Evolutionary conservation across 2,888 invertebrate genomes (phyloP).

Genomic region (Lordiphosa andalusiaca): DNA sequence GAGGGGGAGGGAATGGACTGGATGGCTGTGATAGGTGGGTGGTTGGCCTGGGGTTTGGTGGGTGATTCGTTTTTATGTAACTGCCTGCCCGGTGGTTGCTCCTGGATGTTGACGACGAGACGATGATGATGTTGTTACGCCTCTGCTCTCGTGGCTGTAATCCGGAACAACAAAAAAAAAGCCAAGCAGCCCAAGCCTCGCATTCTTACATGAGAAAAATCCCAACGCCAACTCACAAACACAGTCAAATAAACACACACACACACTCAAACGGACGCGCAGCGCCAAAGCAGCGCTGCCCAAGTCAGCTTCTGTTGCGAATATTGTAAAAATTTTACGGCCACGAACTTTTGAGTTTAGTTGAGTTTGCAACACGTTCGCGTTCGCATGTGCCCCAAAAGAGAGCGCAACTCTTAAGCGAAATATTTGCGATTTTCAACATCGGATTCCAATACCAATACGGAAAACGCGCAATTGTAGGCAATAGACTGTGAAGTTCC

Average conservation of each 20-base stretch:
- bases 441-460: constrained; percentile 14
- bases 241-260: constrained; percentile 21
- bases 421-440: constrained; percentile 12
- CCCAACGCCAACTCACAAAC: constrained; percentile 44
- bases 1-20: constrained; percentile 12
- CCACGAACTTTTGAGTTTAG: constrained; percentile 64
- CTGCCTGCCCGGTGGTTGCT: constrained; percentile 62
- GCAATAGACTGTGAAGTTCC: constrained; percentile 42
- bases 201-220: constrained; percentile 60
- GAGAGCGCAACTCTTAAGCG: not conserved
- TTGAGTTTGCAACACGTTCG: constrained; percentile 66
- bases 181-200: constrained; percentile 33
- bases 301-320: constrained; percentile 34
- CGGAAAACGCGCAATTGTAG: constrained; percentile 46
- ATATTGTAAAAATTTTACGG: constrained; percentile 71
- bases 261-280: constrained; percentile 15
- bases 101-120: constrained; percentile 59
- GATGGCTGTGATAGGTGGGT: constrained; percentile 46
- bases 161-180: constrained; percentile 41
- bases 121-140: constrained; percentile 35
- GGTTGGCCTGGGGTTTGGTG: constrained; percentile 34
- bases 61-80: constrained; percentile 66
- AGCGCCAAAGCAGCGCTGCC: constrained; percentile 45
- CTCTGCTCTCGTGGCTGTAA: constrained; percentile 23
- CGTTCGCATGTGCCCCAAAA: constrained; percentile 51